These are phyloP conservation scores for Perca fluviatilis DNA, from an alignment of 2,113 vertebrate species.

Conservation along the genomic window DNA sequence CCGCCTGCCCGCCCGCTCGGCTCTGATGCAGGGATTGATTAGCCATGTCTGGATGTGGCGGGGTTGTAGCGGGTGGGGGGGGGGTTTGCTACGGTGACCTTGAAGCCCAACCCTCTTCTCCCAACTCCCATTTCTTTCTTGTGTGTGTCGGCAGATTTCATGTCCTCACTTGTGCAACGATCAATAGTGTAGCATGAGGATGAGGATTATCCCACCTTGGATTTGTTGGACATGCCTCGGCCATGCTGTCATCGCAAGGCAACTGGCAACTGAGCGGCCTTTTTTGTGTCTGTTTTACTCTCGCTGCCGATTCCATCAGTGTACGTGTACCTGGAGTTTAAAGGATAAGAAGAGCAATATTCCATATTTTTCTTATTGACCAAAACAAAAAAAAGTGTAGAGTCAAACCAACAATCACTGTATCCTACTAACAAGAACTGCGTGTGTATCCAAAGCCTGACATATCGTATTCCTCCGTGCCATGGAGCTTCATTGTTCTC, in stretches of 20 bases:
- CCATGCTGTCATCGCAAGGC: conserved; percentile 43
- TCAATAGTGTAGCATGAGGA: conserved; percentile 54
- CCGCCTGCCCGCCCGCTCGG: background rate
- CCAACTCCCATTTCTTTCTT: conserved; percentile 17
- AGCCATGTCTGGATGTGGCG: conserved; percentile 17
- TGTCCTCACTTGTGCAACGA: conserved; percentile 34
- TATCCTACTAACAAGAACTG: no score
- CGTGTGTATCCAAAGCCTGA: no score
- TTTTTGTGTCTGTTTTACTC: conserved; percentile 22
- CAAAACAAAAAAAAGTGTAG: background rate
- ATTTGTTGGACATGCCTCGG: conserved; percentile 55
- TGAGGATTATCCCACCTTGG: conserved; percentile 58
- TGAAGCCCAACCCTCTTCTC: conserved; percentile 43
- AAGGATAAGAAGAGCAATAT: background rate
- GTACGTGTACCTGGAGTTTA: background rate
- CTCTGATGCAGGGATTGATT: conserved; percentile 60
- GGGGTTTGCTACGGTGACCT: conserved; percentile 40
- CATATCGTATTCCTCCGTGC: no score
- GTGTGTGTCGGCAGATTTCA: conserved; percentile 44
- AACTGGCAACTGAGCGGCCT: background rate
- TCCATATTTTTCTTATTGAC: background rate
- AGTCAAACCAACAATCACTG: background rate
- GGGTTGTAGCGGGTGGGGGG: background rate
- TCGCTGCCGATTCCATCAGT: background rate
- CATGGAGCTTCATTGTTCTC: no score